Base-by-base conservation (phyloP, 2,888 invertebrate species). In the Phaonia tiefii region DNA sequence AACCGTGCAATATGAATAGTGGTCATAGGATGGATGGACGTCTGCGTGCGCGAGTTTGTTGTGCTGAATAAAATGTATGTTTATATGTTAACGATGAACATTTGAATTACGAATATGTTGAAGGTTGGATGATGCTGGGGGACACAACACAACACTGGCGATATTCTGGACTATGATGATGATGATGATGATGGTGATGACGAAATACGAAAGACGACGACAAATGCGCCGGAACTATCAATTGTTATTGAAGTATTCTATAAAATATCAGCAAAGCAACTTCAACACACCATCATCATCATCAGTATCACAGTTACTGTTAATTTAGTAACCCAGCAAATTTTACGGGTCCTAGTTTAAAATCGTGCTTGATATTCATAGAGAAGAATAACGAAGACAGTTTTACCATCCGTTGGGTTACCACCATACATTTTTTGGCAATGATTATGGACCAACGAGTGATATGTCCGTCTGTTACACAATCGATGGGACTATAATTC, bases 191-290 rank as follows among this genome's bases (percentile, higher is more conserved):
- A 25, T 15, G 44, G 31, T 56, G n/a, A 73, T n/a, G n/a, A n/a
- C n/a, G n/a, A n/a, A n/a, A n/a, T n/a, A n/a, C 42, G 42, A 66
- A 26, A 67, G 20, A 63, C 37, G 73, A 65, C 75, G 51, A 67
- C 72, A 70, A 75, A 78, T 73, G 78, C 89, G 89, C 88, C 88
- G 88, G 88, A 88, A 89, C 88, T 88, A 87, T 88, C 89, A 88
- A 88, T 88, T 88, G 89, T 88, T 87, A 86, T 81, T 81, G 81
- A 81, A 81, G 81, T 81, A 78, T 78, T 81, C 85, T 70, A 75
- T 25, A 4, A 25, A 54, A 54, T 22, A 13, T 54, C 10, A 54
- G 42, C 13, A 37, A 26, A 58, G 25, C 13, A 17, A 25, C n/a
- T n/a, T n/a, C 39, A 17, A 22, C 54, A 39, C 73, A 37, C 44